Evolutionary conservation across 2,888 invertebrate species (phyloP).

Genomic region (Ashinkailepas kermadecensis): DNA sequence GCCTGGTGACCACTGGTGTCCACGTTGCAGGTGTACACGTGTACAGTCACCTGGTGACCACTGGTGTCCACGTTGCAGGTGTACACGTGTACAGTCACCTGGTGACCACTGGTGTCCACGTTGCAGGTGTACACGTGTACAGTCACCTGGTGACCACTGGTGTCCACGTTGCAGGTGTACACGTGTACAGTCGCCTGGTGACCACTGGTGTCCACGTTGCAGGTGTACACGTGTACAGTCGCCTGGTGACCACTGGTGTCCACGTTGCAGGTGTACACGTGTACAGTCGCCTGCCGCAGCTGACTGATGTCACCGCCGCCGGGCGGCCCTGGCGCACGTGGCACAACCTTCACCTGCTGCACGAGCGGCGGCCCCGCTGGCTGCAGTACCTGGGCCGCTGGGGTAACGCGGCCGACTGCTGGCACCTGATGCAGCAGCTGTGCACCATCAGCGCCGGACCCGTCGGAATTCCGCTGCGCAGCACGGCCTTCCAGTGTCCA

Average conservation of each 20-base stretch:
- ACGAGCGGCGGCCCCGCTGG: constrained; percentile 44
- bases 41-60: no score
- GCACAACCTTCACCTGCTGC: background rate
- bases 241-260: constrained; percentile 33
- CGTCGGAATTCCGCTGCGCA: constrained; percentile 54
- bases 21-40: no score
- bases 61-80: no score
- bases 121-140: no score
- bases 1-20: no score
- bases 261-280: constrained; percentile 46
- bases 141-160: no score
- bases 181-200: no score
- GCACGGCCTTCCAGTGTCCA: constrained; percentile 37
- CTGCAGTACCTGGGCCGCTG: constrained; percentile 56
- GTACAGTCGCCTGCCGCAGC: constrained; percentile 53
- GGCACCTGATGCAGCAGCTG: constrained; percentile 40
- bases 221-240: constrained; percentile 53
- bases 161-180: no score
- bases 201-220: no score
- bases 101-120: no score
- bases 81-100: no score
- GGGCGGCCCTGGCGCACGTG: background rate
- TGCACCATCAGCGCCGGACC: constrained; percentile 60
- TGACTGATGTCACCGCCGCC: constrained; percentile 49
- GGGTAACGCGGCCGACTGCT: constrained; percentile 58